phyloP scores from a whole-genome alignment of 92 coral and sea anemone species.

The Phenganax subtilis region DNA sequence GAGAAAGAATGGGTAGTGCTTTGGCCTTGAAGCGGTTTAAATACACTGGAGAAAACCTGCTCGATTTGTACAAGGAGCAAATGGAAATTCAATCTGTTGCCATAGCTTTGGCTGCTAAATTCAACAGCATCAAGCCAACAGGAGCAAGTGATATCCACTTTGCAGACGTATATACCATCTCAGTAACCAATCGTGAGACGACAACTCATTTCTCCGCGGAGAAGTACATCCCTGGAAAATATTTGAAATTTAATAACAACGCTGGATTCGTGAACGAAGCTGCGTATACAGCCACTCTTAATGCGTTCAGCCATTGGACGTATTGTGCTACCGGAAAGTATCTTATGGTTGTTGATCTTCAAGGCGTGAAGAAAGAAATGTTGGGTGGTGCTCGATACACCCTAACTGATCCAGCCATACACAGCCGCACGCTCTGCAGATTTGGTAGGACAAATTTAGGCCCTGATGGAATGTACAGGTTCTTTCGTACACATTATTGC shows the following conservation, averaged over 20 bases:
- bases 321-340: constrained; percentile 14
- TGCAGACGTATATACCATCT: constrained; percentile 24
- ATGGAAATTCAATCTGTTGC: constrained; percentile 33
- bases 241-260: constrained; percentile 27
- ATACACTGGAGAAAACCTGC: constrained; percentile 9
- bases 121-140: constrained; percentile 22
- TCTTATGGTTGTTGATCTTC: constrained; percentile 38
- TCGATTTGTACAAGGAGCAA: constrained; percentile 19
- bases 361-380: constrained; percentile 34
- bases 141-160: constrained; percentile 26
- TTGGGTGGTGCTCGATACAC: not conserved
- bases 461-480: constrained; percentile 12
- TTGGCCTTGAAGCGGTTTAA: constrained; percentile 27
- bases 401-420: constrained; percentile 33
- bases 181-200: constrained; percentile 1
- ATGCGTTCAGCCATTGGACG: constrained; percentile 37
- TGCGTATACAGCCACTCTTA: constrained; percentile 24
- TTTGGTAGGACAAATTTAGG: constrained; percentile 32
- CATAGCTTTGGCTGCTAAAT: constrained; percentile 19
- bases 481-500: constrained; percentile 34
- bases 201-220: constrained; percentile 13
- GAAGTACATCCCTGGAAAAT: constrained; percentile 21
- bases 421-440: constrained; percentile 9
- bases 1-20: not conserved
- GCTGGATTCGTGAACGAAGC: constrained; percentile 31